These are phyloP conservation scores for Clamator glandarius DNA, from an alignment of 2,797 vertebrate species.

Conservation along the genomic window DNA sequence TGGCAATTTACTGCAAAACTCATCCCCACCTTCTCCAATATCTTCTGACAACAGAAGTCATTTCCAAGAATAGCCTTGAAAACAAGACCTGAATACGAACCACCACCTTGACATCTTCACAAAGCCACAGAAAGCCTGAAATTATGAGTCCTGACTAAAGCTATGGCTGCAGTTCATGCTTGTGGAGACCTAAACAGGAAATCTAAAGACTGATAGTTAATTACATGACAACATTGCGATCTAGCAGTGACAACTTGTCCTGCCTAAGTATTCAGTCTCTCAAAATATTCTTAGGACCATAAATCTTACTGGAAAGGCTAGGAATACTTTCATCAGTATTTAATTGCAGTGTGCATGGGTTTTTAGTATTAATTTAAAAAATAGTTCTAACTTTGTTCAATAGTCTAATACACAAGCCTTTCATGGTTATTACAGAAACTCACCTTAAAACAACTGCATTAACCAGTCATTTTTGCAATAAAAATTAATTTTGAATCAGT, in stretches of 20 bases:
- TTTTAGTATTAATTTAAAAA: background rate
- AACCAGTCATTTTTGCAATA: background rate
- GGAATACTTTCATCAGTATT: background rate
- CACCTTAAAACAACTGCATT: background rate
- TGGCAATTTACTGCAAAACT: background rate
- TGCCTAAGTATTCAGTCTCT: background rate
- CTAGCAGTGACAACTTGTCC: background rate
- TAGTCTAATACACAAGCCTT: background rate
- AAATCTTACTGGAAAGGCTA: background rate
- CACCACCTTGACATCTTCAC: background rate
- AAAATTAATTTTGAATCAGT: background rate
- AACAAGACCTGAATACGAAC: background rate
- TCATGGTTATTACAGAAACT: background rate
- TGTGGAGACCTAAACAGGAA: background rate
- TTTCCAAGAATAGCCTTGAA: background rate
- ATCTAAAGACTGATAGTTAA: background rate
- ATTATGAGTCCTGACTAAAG: background rate
- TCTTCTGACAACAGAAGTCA: background rate
- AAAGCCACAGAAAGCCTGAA: background rate
- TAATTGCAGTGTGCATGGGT: background rate
- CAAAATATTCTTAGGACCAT: background rate
- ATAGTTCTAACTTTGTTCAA: background rate
- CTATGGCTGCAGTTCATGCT: background rate
- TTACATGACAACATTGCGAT: background rate
- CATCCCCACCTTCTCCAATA: background rate